Conservation (phyloP, 1,140 invertebrate genomes). For the Teleogryllus occipitalis region DNA sequence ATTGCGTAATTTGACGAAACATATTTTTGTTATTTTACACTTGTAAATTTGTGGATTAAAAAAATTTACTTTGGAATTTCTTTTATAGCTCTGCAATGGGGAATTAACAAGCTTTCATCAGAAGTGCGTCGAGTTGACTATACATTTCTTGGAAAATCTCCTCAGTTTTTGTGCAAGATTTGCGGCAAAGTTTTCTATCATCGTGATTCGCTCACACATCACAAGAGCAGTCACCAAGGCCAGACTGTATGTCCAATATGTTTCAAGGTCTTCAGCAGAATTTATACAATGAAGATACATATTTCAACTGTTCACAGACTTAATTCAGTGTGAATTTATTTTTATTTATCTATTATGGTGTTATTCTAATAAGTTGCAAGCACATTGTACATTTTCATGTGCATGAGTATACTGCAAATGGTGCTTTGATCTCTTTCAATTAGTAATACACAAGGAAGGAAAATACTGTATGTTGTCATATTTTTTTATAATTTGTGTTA, state of each 20-base stretch:
- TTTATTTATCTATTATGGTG: too few species aligned
- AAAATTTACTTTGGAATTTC: constrained; percentile 8
- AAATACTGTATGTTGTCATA: too few species aligned
- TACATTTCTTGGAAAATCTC: not conserved
- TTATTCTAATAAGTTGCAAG: too few species aligned
- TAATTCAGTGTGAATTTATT: too few species aligned
- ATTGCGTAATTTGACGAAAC: too few species aligned
- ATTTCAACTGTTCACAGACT: constrained; percentile 46
- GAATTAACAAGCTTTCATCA: constrained; percentile 5
- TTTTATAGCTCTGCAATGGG: constrained; percentile 14
- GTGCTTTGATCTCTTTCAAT: not conserved
- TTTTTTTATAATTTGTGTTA: too few species aligned
- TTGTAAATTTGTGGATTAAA: not conserved
- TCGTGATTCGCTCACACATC: constrained; percentile 62
- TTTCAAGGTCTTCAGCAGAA: constrained; percentile 50
- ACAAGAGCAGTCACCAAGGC: constrained; percentile 66
- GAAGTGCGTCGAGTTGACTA: not conserved
- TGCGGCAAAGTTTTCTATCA: constrained; percentile 70
- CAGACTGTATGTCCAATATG: constrained; percentile 58
- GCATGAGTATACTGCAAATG: not conserved
- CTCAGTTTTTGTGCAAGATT: constrained; percentile 40
- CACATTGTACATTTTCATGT: not conserved
- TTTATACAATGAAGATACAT: constrained; percentile 54
- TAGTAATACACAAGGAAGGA: not conserved
- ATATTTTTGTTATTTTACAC: too few species aligned